A percentile compares a stretch with the other conserved stretches of the same genome.
These are phyloP conservation scores for Sycobia sp. DNA, from an alignment of 1,140 invertebrate species.

Conservation along the genomic window DNA sequence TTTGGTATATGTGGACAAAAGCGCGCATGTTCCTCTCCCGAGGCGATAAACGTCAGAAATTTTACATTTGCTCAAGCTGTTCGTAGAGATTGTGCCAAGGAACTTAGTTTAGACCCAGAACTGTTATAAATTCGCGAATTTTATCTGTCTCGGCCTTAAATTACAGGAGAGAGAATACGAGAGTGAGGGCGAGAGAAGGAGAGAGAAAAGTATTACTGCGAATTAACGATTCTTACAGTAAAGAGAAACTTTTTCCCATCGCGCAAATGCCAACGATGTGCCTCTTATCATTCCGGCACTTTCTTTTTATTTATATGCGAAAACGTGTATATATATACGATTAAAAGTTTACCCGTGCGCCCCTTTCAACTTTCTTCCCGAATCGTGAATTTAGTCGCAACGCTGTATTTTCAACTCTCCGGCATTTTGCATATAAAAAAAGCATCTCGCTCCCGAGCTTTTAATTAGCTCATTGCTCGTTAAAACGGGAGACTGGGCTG, in stretches of 20 bases:
- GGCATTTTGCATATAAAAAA: slow-evolving; percentile 29
- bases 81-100: too few relatives aligned
- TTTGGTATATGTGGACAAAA: too few relatives aligned
- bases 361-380: background rate
- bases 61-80: too few relatives aligned
- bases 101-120: too few relatives aligned
- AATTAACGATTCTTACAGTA: slow-evolving; percentile 4
- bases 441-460: slow-evolving; percentile 10
- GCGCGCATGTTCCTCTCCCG: too few relatives aligned
- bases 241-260: slow-evolving; percentile 26
- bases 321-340: too few relatives aligned
- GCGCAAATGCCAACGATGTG: background rate
- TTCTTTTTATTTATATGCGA: slow-evolving; percentile 28
- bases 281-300: slow-evolving; percentile 22
- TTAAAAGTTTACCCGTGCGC: slow-evolving; percentile 32
- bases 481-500: background rate
- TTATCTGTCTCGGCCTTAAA: too few relatives aligned
- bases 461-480: slow-evolving; percentile 9
- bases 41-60: too few relatives aligned
- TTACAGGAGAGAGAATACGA: too few relatives aligned
- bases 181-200: too few relatives aligned
- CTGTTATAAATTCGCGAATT: too few relatives aligned
- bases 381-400: slow-evolving; percentile 23
- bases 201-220: background rate
- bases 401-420: slow-evolving; percentile 26